Evolutionary conservation across 2,888 invertebrate species (phyloP).

Genomic region (Lithosia quadra): DNA sequence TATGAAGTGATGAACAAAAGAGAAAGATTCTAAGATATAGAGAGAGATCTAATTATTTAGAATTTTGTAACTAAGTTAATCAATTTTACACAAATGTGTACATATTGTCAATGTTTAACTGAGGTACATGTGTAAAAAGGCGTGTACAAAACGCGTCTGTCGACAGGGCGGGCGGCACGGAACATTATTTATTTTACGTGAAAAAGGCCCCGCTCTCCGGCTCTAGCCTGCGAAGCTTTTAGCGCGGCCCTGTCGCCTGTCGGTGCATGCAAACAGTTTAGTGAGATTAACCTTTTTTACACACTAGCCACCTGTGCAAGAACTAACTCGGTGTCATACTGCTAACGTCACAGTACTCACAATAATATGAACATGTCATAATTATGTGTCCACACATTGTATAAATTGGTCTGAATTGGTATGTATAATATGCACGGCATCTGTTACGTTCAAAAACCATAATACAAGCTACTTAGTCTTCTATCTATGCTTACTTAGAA

Average conservation of each 20-base stretch:
- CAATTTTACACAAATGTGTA: neutral
- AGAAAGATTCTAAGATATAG: no score
- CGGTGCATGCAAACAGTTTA: slow-evolving; percentile 79
- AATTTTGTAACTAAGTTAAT: neutral
- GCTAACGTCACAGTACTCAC: neutral
- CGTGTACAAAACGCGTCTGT: slow-evolving; percentile 59
- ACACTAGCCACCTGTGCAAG: slow-evolving; percentile 43
- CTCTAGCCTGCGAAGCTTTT: slow-evolving; percentile 66
- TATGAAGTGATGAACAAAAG: no score
- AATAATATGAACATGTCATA: no score
- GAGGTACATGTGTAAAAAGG: slow-evolving; percentile 56
- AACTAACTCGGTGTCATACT: slow-evolving; percentile 26
- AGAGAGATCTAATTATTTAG: no score
- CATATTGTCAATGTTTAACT: slow-evolving; percentile 55
- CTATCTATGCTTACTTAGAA: no score
- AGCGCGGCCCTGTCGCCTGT: slow-evolving; percentile 59
- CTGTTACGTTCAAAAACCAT: no score
- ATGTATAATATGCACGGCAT: no score
- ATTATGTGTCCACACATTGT: no score
- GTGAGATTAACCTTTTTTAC: slow-evolving; percentile 63
- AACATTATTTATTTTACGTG: slow-evolving; percentile 84
- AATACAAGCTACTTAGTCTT: no score
- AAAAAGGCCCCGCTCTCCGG: slow-evolving; percentile 53
- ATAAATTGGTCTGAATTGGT: no score
- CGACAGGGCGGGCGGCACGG: slow-evolving; percentile 71